Evolutionary conservation across 2,888 invertebrate genomes (phyloP).

Genomic region (Sicus ferrugineus): DNA sequence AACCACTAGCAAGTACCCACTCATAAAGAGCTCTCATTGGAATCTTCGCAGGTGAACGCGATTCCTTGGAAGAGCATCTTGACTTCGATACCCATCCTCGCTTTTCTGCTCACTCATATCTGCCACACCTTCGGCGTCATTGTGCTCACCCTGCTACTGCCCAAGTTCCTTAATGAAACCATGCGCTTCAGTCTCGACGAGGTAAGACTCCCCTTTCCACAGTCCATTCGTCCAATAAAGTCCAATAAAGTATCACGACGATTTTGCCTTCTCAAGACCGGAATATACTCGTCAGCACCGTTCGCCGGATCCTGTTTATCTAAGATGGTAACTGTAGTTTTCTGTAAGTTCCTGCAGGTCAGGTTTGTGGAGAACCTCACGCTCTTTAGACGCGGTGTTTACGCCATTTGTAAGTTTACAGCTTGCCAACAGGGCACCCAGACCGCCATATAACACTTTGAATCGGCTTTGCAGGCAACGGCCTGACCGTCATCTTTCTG

Average conservation of each 20-base stretch:
- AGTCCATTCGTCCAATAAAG: too few relatives aligned
- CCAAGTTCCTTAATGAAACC: slow-evolving; percentile 65
- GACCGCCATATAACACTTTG: not conserved
- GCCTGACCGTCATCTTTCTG: slow-evolving; percentile 48
- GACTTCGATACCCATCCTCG: slow-evolving; percentile 64
- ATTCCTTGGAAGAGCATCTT: slow-evolving; percentile 66
- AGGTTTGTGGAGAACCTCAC: slow-evolving; percentile 45
- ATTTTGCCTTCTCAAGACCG: slow-evolving; percentile 46
- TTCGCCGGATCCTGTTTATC: slow-evolving; percentile 53
- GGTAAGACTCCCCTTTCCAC: slow-evolving; percentile 48
- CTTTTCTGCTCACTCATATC: slow-evolving; percentile 66
- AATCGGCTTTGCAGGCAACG: slow-evolving; percentile 46
- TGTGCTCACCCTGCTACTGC: slow-evolving; percentile 60
- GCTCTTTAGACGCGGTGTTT: slow-evolving; percentile 50
- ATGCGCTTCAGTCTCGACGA: slow-evolving; percentile 61
- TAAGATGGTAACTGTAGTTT: slow-evolving; percentile 47
- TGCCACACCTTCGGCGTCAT: slow-evolving; percentile 65
- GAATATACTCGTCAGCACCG: slow-evolving; percentile 51
- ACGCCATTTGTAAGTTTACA: slow-evolving; percentile 47
- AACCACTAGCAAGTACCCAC: too few relatives aligned
- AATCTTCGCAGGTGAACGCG: slow-evolving; percentile 47
- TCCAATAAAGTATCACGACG: not conserved
- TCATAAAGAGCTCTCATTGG: not conserved
- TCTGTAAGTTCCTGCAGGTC: slow-evolving; percentile 47
- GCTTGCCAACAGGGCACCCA: not conserved